Conservation (phyloP, 1,140 invertebrate species). For the Macrotrachela quadricornifera region DNA sequence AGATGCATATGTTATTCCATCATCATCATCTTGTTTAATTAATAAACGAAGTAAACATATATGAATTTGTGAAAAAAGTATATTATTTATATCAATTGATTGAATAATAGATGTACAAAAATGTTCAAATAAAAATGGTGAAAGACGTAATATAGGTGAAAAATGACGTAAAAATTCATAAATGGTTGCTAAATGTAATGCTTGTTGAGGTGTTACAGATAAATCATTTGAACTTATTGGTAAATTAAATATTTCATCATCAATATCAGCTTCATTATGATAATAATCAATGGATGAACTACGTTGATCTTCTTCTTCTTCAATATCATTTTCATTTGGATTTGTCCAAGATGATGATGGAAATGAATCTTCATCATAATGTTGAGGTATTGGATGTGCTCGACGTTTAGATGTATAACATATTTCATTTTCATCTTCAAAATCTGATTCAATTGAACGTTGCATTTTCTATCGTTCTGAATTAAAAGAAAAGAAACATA, state of each 20-base stretch:
- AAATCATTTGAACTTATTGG: no score
- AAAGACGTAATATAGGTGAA: slow-evolving; percentile 60
- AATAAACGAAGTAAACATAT: slow-evolving; percentile 70
- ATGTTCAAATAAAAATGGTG: slow-evolving; percentile 82
- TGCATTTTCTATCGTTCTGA: no score
- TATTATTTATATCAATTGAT: slow-evolving; percentile 69
- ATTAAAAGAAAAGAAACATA: no score
- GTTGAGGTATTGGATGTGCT: no score
- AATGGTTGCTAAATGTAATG: slow-evolving; percentile 22
- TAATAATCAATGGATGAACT: no score
- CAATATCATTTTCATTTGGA: slow-evolving; percentile 38
- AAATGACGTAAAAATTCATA: slow-evolving; percentile 85
- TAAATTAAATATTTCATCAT: no score
- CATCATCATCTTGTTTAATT: slow-evolving; percentile 55
- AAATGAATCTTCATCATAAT: neutral
- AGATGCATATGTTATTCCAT: slow-evolving; percentile 79
- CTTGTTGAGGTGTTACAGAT: no score
- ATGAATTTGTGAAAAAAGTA: slow-evolving; percentile 69
- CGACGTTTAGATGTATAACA: no score
- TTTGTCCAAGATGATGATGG: slow-evolving; percentile 24
- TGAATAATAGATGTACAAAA: slow-evolving; percentile 57
- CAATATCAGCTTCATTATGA: no score
- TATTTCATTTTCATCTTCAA: no score
- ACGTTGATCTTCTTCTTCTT: no score
- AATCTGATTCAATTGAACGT: no score